These are phyloP conservation scores for Chaenocephalus aceratus DNA, from an alignment of 2,113 vertebrate genomes.

Conservation along the genomic window DNA sequence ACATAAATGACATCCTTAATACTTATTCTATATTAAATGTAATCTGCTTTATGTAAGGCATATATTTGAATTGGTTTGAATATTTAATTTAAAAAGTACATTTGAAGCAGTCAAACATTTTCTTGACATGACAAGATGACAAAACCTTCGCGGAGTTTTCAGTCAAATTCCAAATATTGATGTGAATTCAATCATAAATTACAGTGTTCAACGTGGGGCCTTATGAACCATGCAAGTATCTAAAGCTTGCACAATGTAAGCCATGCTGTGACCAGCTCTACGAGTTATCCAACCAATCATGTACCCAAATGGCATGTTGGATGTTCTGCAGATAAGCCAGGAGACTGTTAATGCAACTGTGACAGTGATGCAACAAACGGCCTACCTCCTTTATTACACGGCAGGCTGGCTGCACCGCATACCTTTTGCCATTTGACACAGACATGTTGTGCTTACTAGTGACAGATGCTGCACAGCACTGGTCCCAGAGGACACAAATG, in stretches of 20 bases:
- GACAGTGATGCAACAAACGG: constrained; percentile 37
- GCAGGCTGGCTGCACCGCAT: constrained; percentile 47
- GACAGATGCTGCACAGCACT: constrained; percentile 78
- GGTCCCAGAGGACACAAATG: constrained; percentile 79
- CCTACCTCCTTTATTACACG: constrained; percentile 49
- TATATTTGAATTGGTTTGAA: not conserved
- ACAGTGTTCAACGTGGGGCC: not conserved
- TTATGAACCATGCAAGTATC: not conserved
- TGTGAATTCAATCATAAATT: constrained; percentile 17
- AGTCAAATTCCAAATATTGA: not conserved
- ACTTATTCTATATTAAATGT: constrained; percentile 11
- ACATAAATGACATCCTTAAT: constrained; percentile 5
- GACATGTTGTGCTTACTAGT: constrained; percentile 67
- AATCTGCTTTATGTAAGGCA: constrained; percentile 5
- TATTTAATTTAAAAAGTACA: not conserved
- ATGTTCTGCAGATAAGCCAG: constrained; percentile 22
- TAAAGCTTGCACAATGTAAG: constrained; percentile 2
- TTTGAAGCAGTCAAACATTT: constrained; percentile 7
- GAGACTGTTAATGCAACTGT: constrained; percentile 31
- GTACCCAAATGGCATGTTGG: constrained; percentile 16
- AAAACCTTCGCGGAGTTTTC: not conserved
- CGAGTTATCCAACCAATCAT: constrained; percentile 18
- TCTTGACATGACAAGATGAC: not conserved
- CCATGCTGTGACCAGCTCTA: constrained; percentile 13
- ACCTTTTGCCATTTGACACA: constrained; percentile 77